Evolutionary conservation across 2,888 invertebrate genomes (phyloP).

Genomic region (Philaethria dido): DNA sequence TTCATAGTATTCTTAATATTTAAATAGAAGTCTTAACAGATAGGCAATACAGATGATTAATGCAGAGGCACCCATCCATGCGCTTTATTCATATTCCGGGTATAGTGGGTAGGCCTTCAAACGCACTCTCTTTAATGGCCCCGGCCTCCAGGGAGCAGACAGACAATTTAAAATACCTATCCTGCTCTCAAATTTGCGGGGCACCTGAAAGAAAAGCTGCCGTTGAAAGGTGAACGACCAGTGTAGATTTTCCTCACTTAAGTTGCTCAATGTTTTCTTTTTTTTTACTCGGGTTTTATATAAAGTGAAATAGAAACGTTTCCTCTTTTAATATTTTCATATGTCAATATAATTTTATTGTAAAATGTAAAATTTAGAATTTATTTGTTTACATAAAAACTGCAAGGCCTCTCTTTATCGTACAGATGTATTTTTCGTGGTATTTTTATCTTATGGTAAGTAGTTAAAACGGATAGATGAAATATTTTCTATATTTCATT

Average conservation of each 20-base stretch:
- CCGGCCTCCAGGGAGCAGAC: conserved; percentile 49
- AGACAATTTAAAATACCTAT: conserved; percentile 53
- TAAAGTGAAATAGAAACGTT: conserved; percentile 19
- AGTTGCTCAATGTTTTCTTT: conserved; percentile 34
- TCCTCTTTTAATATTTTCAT: conserved; percentile 23
- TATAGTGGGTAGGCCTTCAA: conserved; percentile 48
- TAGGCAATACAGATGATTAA: conserved; percentile 52
- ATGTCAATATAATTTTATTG: neutral
- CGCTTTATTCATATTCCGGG: conserved; percentile 57
- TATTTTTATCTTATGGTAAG: neutral
- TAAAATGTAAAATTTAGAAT: neutral
- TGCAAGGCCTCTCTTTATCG: no score
- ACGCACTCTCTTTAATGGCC: conserved; percentile 61
- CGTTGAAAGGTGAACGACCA: conserved; percentile 47
- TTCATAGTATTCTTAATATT: conserved; percentile 22
- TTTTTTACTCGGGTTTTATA: conserved; percentile 26
- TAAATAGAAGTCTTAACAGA: conserved; percentile 29
- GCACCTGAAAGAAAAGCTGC: conserved; percentile 47
- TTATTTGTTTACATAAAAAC: neutral
- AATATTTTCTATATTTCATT: no score
- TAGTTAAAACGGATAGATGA: neutral
- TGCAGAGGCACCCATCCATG: conserved; percentile 53
- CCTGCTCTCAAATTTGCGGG: conserved; percentile 48
- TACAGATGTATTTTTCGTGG: no score
- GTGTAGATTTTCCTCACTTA: conserved; percentile 43